Conservation (phyloP, 53 echinoderm and acorn worm genomes). For the Holothuria leucospilota region DNA sequence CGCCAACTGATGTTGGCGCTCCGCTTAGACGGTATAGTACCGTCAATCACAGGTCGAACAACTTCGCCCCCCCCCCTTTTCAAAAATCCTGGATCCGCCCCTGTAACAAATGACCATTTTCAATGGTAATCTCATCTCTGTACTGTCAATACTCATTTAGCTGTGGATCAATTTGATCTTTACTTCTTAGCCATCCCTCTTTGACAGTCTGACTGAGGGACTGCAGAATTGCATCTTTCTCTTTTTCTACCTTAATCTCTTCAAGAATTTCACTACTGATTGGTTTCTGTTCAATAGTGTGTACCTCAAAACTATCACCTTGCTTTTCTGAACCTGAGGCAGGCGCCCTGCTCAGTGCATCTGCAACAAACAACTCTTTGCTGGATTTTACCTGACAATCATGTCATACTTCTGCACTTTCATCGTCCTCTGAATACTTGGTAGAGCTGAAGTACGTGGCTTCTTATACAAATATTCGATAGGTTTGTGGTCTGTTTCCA, state of each 20-base stretch:
- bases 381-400: no score
- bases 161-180: conserved; percentile 30
- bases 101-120: conserved; percentile 47
- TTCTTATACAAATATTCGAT: no score
- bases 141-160: conserved; percentile 31
- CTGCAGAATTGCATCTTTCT: conserved; percentile 3
- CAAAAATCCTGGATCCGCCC: no score
- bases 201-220: not conserved
- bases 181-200: conserved; percentile 51
- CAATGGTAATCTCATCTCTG: conserved; percentile 13
- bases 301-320: not conserved
- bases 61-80: no score
- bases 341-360: not conserved
- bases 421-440: no score
- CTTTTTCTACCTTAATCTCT: not conserved
- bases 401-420: no score
- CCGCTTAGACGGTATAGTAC: no score
- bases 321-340: no score
- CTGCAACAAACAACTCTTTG: not conserved
- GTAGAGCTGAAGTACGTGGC: no score
- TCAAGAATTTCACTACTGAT: not conserved
- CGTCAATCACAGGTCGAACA: no score
- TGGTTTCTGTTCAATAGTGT: not conserved
- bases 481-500: no score
- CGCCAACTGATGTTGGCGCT: no score